Percentiles rank a stretch among this genome's conserved stretches.
Evolutionary conservation across 1,140 invertebrate species (phyloP).

Genomic region (Apis cerana): DNA sequence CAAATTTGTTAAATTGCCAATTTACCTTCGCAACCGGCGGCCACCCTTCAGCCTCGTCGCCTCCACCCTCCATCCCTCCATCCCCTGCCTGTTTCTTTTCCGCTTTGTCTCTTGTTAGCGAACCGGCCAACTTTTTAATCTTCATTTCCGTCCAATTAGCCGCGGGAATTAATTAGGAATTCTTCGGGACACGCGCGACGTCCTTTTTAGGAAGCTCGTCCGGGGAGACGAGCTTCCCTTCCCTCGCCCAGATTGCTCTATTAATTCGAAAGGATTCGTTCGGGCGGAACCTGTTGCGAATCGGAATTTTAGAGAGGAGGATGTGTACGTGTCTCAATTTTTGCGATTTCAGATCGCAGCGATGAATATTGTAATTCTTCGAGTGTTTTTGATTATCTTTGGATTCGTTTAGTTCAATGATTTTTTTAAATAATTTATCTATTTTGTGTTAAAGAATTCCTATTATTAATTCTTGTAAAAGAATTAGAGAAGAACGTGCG

Average conservation of each 20-base stretch:
- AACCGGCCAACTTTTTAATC: constrained; percentile 73
- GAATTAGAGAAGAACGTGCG: too few species aligned
- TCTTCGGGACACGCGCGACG: constrained; percentile 1
- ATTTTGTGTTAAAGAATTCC: too few species aligned
- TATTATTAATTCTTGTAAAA: too few species aligned
- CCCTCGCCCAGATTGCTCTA: background rate
- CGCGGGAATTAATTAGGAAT: constrained; percentile 75
- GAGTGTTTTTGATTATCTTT: too few species aligned
- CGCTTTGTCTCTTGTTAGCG: constrained; percentile 71
- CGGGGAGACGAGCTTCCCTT: background rate
- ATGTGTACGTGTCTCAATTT: too few species aligned
- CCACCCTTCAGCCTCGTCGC: constrained; percentile 59
- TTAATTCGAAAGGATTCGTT: background rate
- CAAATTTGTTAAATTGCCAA: constrained; percentile 80
- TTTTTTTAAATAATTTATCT: too few species aligned
- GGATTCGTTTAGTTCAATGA: too few species aligned
- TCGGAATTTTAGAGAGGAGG: too few species aligned
- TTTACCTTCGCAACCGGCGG: constrained; percentile 78
- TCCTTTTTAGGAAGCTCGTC: background rate
- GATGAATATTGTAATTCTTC: too few species aligned
- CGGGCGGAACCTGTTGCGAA: background rate
- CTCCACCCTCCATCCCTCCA: background rate
- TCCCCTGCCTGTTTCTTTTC: constrained; percentile 30
- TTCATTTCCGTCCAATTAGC: constrained; percentile 74
- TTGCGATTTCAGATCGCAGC: too few species aligned